Evolutionary conservation across 2,888 invertebrate species (phyloP).

Genomic region (Rhagonycha lutea): DNA sequence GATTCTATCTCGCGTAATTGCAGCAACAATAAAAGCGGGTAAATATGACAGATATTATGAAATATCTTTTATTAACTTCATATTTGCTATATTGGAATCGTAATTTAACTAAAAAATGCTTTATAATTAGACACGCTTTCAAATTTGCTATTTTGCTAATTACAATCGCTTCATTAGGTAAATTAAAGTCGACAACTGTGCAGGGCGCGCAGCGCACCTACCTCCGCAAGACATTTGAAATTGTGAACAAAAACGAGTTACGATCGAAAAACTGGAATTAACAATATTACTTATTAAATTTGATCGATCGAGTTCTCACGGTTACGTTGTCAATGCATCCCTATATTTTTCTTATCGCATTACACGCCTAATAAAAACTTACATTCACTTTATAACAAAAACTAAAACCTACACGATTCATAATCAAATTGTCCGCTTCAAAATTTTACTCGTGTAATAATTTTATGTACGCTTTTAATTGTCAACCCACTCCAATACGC

Average conservation of each 20-base stretch:
- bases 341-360: not conserved
- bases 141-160: not conserved
- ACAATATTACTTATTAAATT: not conserved
- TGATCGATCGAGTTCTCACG: not conserved
- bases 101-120: not conserved
- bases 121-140: not conserved
- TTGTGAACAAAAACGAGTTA: not conserved
- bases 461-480: constrained; percentile 14
- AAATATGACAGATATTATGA: constrained; percentile 27
- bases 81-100: constrained; percentile 2
- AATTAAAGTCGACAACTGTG: constrained; percentile 10
- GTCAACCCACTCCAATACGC: constrained; percentile 10
- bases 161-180: constrained; percentile 11
- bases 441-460: constrained; percentile 14
- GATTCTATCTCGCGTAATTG: constrained; percentile 27
- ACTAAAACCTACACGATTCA: constrained; percentile 11
- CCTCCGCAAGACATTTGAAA: not conserved
- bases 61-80: constrained; percentile 25
- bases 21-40: constrained; percentile 21
- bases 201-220: constrained; percentile 6
- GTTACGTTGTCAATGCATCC: not conserved
- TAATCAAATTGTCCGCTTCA: constrained; percentile 11
- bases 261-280: not conserved
- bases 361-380: constrained; percentile 11
- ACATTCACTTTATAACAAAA: constrained; percentile 9